Evolutionary conservation across 2,797 vertebrate genomes (phyloP).

Genomic region (Siniperca obscura): DNA sequence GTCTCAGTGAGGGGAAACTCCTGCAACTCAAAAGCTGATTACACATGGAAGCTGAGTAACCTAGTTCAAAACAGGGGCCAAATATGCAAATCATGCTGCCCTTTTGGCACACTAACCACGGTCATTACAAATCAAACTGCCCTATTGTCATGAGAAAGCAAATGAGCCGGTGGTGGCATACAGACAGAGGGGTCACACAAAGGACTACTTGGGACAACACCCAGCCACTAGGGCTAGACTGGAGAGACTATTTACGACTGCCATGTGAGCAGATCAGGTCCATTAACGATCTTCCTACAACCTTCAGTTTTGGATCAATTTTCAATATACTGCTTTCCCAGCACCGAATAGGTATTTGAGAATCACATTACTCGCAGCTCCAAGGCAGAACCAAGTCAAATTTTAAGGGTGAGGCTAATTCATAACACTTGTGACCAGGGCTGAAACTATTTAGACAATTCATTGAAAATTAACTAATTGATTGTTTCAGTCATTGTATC

Average conservation of each 20-base stretch:
- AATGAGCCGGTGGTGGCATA: conserved; percentile 34
- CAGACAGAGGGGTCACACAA: conserved; percentile 36
- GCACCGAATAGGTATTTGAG: not conserved
- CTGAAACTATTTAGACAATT: not conserved
- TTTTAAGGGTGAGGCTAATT: not conserved
- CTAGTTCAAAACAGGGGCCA: conserved; percentile 32
- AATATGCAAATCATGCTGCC: conserved; percentile 53
- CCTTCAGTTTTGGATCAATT: conserved; percentile 21
- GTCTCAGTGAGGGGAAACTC: conserved; percentile 10
- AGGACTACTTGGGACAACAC: conserved; percentile 47
- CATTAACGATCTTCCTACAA: conserved; percentile 1
- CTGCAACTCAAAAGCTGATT: conserved; percentile 38
- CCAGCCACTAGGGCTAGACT: conserved; percentile 3
- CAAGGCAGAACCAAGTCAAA: not conserved
- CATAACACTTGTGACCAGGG: not conserved
- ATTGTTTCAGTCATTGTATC: not conserved
- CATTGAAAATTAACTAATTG: not conserved
- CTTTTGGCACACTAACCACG: conserved; percentile 50
- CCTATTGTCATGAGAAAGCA: conserved; percentile 40
- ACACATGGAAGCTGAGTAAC: conserved; percentile 27
- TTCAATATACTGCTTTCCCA: conserved; percentile 10
- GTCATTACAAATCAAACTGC: conserved; percentile 56
- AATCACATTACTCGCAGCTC: not conserved
- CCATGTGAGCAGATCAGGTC: conserved; percentile 5
- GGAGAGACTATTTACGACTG: conserved; percentile 21